A percentile compares a stretch with the other conserved stretches of the same genome.
phyloP scores from a whole-genome alignment of 2,797 vertebrate genomes.

The Microhierax caerulescens region DNA sequence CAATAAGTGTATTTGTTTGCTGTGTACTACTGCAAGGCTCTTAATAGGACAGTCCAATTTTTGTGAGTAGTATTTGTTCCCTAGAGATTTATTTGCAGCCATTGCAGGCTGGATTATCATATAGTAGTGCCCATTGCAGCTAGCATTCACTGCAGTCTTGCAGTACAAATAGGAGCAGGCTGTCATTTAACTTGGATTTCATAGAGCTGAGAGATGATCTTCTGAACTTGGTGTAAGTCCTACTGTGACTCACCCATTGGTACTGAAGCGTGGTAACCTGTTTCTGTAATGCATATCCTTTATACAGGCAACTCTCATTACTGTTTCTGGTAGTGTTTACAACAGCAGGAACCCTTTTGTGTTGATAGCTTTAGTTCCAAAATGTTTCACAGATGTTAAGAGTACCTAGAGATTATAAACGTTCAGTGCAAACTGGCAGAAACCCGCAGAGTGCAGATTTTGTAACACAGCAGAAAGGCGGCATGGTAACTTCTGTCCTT shows the following conservation, averaged over 20 bases:
- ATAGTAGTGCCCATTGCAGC: not conserved
- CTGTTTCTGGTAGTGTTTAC: not conserved
- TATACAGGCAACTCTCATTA: not conserved
- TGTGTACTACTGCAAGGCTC: not conserved
- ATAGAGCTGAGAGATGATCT: not conserved
- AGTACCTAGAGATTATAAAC: not conserved
- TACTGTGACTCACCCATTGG: not conserved
- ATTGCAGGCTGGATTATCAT: not conserved
- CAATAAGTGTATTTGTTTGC: not conserved
- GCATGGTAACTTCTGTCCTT: not conserved
- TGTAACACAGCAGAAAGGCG: not conserved
- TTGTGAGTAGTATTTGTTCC: not conserved
- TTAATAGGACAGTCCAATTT: not conserved
- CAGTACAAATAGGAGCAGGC: not conserved
- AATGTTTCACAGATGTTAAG: not conserved
- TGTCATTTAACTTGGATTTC: not conserved
- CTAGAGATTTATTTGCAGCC: not conserved
- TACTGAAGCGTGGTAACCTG: not conserved
- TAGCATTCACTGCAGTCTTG: not conserved
- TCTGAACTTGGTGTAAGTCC: not conserved
- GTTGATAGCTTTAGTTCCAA: not conserved
- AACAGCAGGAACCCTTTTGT: not conserved
- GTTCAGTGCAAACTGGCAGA: not conserved
- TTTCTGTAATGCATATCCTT: not conserved
- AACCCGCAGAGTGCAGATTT: not conserved